Conservation (phyloP, 2,797 vertebrate species). For the Pseudotriccus pelzelni region DNA sequence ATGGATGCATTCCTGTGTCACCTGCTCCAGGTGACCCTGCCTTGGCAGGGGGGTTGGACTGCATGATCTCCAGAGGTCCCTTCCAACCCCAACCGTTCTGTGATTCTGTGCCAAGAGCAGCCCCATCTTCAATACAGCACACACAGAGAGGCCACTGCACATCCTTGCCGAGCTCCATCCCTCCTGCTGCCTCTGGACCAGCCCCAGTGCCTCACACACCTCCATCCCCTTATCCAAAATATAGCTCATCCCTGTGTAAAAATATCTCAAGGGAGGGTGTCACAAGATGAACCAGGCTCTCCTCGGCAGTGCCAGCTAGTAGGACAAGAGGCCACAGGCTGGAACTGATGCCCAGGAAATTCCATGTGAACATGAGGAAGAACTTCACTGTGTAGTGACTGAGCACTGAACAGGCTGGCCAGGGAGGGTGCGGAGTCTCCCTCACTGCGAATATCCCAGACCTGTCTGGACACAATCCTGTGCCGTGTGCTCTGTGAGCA, state of each 20-base stretch:
- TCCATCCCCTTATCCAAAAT: background rate
- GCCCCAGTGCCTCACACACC: background rate
- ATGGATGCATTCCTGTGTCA: background rate
- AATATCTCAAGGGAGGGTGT: background rate
- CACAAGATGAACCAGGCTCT: background rate
- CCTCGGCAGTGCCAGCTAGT: background rate
- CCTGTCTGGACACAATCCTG: background rate
- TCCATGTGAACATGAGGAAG: background rate
- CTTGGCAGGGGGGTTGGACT: background rate
- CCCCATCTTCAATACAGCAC: background rate
- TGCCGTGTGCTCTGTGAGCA: background rate
- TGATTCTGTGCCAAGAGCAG: background rate
- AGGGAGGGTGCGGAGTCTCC: background rate
- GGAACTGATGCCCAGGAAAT: background rate
- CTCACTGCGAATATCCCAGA: background rate
- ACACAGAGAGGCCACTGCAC: background rate
- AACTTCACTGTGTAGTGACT: background rate
- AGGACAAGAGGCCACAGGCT: background rate
- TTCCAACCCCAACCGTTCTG: background rate
- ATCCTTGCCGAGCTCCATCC: background rate
- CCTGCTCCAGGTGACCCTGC: background rate
- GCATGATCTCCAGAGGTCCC: background rate
- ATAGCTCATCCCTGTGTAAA: background rate
- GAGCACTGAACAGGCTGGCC: background rate
- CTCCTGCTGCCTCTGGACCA: background rate